Conservation (phyloP, 2,888 invertebrate species). For the Erynnis tages region DNA sequence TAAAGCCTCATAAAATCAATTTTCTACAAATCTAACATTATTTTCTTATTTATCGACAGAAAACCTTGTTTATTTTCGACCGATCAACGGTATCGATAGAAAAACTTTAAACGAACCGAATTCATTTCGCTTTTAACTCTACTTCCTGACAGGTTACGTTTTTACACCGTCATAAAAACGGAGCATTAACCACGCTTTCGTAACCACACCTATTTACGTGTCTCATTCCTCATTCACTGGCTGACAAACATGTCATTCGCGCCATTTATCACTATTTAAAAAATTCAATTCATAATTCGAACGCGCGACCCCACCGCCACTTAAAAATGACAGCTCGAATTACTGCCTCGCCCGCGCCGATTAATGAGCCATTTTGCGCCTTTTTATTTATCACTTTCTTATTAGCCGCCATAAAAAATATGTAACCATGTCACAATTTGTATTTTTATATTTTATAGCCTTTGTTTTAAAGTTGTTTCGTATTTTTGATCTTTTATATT, state of each 20-base stretch:
- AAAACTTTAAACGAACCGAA: background rate
- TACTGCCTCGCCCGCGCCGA: constrained; percentile 51
- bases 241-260: constrained; percentile 36
- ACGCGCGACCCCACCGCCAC: constrained; percentile 47
- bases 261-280: constrained; percentile 49
- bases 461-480: background rate
- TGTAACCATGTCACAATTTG: constrained; percentile 41
- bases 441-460: constrained; percentile 39
- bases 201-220: constrained; percentile 25
- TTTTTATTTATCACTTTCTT: constrained; percentile 65
- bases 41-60: background rate
- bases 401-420: constrained; percentile 50
- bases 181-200: constrained; percentile 23
- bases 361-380: constrained; percentile 72
- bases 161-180: constrained; percentile 13
- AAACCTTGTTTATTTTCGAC: constrained; percentile 4
- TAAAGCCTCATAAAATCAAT: constrained; percentile 8
- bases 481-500: constrained; percentile 3
- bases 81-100: constrained; percentile 3
- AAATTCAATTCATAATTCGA: constrained; percentile 42
- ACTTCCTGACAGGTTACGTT: constrained; percentile 3
- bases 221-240: constrained; percentile 31
- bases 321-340: constrained; percentile 65
- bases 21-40: too few relatives aligned
- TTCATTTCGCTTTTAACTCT: constrained; percentile 4